Conservation (phyloP, 2,888 invertebrate species). For the Dolichopus griseipennis region DNA sequence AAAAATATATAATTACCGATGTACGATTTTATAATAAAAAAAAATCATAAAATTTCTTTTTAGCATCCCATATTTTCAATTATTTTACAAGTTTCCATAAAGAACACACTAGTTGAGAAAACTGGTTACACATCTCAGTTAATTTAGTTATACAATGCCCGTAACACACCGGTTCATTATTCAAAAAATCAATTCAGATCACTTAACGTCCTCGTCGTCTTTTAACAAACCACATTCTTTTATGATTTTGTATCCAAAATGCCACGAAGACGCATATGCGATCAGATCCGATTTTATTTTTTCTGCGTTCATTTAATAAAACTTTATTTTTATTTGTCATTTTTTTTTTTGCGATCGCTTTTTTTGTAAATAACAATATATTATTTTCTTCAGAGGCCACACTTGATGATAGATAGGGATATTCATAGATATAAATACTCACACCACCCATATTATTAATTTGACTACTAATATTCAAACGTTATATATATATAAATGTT, state of each 20-base stretch:
- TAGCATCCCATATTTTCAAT: background rate
- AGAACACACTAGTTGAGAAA: constrained; percentile 6
- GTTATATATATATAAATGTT: too few relatives aligned
- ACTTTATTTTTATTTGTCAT: background rate
- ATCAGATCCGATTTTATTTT: constrained; percentile 5
- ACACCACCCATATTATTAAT: background rate
- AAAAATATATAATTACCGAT: too few relatives aligned
- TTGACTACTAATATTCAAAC: too few relatives aligned
- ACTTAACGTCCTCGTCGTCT: constrained; percentile 2
- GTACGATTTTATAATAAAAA: too few relatives aligned
- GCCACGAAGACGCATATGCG: constrained; percentile 4
- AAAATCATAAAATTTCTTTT: background rate
- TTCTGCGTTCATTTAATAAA: background rate
- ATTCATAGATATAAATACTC: background rate
- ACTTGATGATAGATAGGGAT: constrained; percentile 6
- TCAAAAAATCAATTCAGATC: constrained; percentile 3
- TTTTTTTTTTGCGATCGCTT: background rate
- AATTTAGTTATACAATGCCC: background rate
- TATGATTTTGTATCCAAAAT: background rate
- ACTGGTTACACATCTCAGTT: constrained; percentile 3
- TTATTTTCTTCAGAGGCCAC: background rate
- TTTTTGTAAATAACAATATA: background rate
- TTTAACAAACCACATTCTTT: background rate
- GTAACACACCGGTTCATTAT: background rate
- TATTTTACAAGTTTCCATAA: background rate